Conservation (phyloP, 2,797 vertebrate genomes). For the Rachycentron canadum region DNA sequence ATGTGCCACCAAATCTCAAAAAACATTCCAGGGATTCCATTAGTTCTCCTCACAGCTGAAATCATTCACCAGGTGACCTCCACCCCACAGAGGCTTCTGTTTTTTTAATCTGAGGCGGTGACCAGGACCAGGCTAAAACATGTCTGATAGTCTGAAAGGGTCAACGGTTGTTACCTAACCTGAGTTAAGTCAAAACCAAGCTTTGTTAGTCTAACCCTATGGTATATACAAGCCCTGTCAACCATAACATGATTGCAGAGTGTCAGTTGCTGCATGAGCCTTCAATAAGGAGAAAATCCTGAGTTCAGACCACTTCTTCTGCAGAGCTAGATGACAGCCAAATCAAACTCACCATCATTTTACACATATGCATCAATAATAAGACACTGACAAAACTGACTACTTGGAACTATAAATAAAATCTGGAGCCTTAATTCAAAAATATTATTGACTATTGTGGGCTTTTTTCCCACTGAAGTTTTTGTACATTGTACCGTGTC, state of each 20-base stretch:
- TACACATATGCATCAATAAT: too few species aligned
- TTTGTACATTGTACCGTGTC: too few species aligned
- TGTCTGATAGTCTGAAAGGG: background rate
- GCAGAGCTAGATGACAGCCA: too few species aligned
- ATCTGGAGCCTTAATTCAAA: too few species aligned
- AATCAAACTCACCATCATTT: too few species aligned
- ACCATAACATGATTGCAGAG: background rate
- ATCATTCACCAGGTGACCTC: background rate
- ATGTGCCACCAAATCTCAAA: background rate
- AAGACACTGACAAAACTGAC: too few species aligned
- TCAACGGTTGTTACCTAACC: background rate
- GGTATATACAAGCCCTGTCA: background rate
- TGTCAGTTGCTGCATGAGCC: background rate
- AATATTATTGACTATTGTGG: too few species aligned
- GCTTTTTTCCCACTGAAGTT: too few species aligned
- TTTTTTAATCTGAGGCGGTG: background rate
- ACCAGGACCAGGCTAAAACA: background rate
- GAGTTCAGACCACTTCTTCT: background rate
- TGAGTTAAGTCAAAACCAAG: background rate
- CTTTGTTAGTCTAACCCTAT: background rate
- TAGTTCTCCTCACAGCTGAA: background rate
- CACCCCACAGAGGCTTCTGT: too few species aligned
- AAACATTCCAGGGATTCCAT: constrained; percentile 11
- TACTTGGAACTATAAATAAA: too few species aligned
- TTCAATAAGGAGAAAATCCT: background rate